Conservation (phyloP, 2,888 invertebrate genomes). For the Tipula unca region DNA sequence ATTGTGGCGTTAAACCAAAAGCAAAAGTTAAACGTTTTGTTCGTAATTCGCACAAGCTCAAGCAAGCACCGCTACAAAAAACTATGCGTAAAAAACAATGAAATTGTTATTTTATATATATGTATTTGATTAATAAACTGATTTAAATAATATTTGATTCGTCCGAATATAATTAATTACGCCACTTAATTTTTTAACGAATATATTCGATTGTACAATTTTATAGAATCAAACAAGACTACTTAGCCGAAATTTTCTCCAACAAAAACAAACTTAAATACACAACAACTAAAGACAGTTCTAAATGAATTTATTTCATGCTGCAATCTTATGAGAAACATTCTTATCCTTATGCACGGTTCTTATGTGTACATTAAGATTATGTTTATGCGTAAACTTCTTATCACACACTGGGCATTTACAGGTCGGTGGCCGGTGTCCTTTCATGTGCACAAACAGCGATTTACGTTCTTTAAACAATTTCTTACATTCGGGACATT, state of each 20-base stretch:
- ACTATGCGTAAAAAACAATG: neutral
- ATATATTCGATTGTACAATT: no score
- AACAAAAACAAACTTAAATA: no score
- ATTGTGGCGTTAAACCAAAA: slow-evolving; percentile 56
- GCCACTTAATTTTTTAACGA: no score
- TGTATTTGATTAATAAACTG: neutral
- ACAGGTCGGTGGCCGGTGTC: neutral
- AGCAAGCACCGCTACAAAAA: slow-evolving; percentile 23
- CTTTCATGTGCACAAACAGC: neutral
- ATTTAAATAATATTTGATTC: neutral
- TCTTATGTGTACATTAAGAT: neutral
- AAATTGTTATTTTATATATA: neutral
- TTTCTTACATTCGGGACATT: neutral
- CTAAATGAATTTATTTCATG: no score
- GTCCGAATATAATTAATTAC: no score
- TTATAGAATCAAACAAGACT: no score
- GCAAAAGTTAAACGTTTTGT: slow-evolving; percentile 63
- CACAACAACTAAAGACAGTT: no score
- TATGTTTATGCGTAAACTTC: neutral
- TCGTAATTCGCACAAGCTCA: slow-evolving; percentile 46
- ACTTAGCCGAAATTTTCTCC: no score
- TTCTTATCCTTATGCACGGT: neutral
- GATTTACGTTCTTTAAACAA: neutral
- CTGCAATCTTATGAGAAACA: no score
- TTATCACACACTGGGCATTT: neutral